These are phyloP conservation scores for Malacoctenus gilli DNA, from an alignment of 2,797 vertebrate genomes.

Conservation along the genomic window DNA sequence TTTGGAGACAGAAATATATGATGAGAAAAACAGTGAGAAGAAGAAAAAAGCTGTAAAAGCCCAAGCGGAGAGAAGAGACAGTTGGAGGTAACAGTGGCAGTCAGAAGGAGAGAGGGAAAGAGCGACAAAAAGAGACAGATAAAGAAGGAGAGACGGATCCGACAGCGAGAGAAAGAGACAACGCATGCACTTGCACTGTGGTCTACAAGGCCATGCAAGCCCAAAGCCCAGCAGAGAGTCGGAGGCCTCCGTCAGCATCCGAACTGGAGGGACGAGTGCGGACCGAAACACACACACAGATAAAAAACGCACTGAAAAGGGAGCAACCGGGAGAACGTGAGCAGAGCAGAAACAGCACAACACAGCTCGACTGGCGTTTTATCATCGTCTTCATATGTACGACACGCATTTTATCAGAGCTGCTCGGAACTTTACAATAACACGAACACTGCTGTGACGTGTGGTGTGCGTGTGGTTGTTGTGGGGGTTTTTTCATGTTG, in stretches of 20 bases:
- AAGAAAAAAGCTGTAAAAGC: constrained; percentile 92
- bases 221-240: constrained; percentile 82
- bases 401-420: constrained; percentile 9
- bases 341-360: constrained; percentile 63
- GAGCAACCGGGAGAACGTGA: constrained; percentile 68
- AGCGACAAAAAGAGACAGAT: constrained; percentile 57
- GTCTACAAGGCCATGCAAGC: constrained; percentile 91
- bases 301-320: constrained; percentile 61
- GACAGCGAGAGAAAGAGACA: constrained; percentile 65
- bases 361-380: constrained; percentile 32
- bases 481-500: neutral
- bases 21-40: constrained; percentile 52
- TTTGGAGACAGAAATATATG: constrained; percentile 74
- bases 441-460: constrained; percentile 29
- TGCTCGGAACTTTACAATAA: constrained; percentile 5
- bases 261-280: constrained; percentile 57
- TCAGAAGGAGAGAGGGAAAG: constrained; percentile 31
- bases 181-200: constrained; percentile 81
- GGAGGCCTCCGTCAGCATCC: constrained; percentile 74
- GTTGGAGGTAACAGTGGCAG: constrained; percentile 21
- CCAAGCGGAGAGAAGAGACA: constrained; percentile 83
- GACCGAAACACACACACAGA: constrained; percentile 54
- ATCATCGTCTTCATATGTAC: constrained; percentile 1
- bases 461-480: constrained; percentile 40
- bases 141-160: constrained; percentile 45